Conservation (phyloP, 1,140 invertebrate species). For the Thalassaphorura encarpata region DNA sequence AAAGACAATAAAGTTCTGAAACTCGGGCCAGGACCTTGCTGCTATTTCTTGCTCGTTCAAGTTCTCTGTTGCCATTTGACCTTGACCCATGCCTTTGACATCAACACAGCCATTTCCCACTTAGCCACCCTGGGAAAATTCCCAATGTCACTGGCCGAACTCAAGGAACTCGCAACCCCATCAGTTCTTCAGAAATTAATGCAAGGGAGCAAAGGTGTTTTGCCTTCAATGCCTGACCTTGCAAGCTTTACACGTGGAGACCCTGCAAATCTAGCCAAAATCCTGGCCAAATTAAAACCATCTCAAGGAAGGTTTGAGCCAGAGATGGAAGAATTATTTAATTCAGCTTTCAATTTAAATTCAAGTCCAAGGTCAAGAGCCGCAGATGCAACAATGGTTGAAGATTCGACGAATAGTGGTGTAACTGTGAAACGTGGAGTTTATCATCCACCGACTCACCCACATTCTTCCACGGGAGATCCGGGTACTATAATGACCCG, state of each 20-base stretch:
- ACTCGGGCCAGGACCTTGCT: too few relatives aligned
- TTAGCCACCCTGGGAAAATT: not conserved
- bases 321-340: slow-evolving; percentile 16
- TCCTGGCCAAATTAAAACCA: slow-evolving; percentile 25
- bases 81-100: slow-evolving; percentile 1
- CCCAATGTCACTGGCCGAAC: not conserved
- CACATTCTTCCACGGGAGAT: not conserved
- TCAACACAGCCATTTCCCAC: not conserved
- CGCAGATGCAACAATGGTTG: not conserved
- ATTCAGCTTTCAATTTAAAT: slow-evolving; percentile 2
- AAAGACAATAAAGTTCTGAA: too few relatives aligned
- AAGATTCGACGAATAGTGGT: not conserved
- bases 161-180: slow-evolving; percentile 7
- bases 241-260: too few relatives aligned
- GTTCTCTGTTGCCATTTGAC: too few relatives aligned
- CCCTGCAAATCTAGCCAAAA: slow-evolving; percentile 6
- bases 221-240: not conserved
- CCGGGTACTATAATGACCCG: not conserved
- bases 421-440: slow-evolving; percentile 2
- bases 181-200: slow-evolving; percentile 6
- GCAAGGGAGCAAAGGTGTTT: not conserved
- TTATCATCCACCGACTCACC: not conserved
- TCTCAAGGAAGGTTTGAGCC: slow-evolving; percentile 26
- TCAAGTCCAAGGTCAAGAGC: slow-evolving; percentile 1
- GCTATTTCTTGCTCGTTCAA: too few relatives aligned